Base-by-base conservation (phyloP, 2,888 invertebrate genomes). In the Neoaliturus tenellus region DNA sequence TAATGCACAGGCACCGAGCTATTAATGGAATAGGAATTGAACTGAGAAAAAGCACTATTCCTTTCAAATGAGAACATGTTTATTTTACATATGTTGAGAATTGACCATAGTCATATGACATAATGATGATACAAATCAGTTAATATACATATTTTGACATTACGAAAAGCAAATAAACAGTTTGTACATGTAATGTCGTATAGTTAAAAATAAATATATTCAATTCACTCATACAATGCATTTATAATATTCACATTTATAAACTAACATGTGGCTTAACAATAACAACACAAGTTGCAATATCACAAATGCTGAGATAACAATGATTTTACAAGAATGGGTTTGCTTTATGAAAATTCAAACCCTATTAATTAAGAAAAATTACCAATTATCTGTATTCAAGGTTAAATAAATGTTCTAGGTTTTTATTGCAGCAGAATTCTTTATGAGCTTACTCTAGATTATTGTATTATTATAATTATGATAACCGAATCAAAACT, bases 251-350 rank as follows among this genome's bases (percentile, higher is more conserved):
- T 25, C 31, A 62, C 39, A 39, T 3, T 20, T 39, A 35, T 69
- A 69, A 39, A 17, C 69, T 69, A 67, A 69, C 39, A 69, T 39
- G 20, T 67, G 39, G 69, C 69, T 69, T 69, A 69, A 69, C 69
- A 69, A 69, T 69, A 69, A 69, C 69, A 69, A 69, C 35, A 69
- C 20, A 69, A 69, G 33, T 35, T 69, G 35, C 69, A 69, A 69
- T 69, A 69, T 69, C 69, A 69, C 69, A 69, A 69, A 69, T 69
- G 8, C 23, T 20, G 20, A 69, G n/a, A 62, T 69, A 69, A 69
- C 69, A 69, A 69, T 69, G 10, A 35, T 39, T 20, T 33, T 67
- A 31, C 8, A 67, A 23, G 69, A 69, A 69, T 69, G 69, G 39
- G 69, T 69, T 69, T 69, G 69, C 69, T 39, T 69, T 31, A 62